Conservation (phyloP, 2,113 vertebrate species). For the Sprattus sprattus region DNA sequence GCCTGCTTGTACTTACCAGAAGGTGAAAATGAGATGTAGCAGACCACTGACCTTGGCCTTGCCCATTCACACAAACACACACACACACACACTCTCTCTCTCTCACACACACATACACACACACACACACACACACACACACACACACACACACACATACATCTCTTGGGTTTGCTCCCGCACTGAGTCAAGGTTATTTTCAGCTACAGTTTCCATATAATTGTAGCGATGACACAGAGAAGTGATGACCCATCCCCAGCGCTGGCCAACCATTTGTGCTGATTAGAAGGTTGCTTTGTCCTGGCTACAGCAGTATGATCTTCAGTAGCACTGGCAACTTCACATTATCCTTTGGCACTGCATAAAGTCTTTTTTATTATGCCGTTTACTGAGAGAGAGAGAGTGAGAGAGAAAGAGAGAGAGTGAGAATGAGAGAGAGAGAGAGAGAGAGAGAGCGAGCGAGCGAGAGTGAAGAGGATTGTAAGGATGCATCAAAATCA, state of each 20-base stretch:
- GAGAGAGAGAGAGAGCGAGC: background rate
- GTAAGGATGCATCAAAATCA: background rate
- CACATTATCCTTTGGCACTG: background rate
- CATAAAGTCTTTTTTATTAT: background rate
- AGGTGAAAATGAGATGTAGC: background rate
- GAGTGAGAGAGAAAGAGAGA: background rate
- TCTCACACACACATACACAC: background rate
- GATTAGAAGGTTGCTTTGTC: constrained; percentile 10
- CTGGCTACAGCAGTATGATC: background rate
- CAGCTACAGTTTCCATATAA: background rate
- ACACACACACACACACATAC: background rate
- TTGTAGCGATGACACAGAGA: background rate
- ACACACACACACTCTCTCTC: background rate
- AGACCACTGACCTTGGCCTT: background rate
- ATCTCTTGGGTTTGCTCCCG: background rate
- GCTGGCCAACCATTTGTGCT: background rate
- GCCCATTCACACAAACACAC: background rate
- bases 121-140: background rate
- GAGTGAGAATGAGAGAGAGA: background rate
- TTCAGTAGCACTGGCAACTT: background rate
- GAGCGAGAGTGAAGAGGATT: background rate
- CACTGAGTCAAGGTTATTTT: constrained; percentile 4
- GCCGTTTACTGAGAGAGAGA: background rate
- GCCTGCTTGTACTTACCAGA: background rate
- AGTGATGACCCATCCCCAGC: background rate